phyloP scores from a whole-genome alignment of 2,888 invertebrate genomes.

The Lissonota sp. region DNA sequence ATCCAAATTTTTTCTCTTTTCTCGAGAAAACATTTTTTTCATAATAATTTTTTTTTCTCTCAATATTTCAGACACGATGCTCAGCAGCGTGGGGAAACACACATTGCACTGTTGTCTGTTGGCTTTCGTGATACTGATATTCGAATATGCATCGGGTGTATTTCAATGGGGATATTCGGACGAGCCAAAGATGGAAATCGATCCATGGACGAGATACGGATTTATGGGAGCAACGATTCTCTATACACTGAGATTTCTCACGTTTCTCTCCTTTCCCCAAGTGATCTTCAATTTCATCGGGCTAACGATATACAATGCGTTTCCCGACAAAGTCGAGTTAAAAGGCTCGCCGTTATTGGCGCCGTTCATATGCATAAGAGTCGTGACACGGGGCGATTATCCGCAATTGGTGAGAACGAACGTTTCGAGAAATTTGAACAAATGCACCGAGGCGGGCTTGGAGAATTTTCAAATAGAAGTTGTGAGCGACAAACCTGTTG shows the following conservation, averaged over 20 bases:
- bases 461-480: conserved; percentile 98
- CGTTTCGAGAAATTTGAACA: conserved; percentile 93
- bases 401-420: conserved; percentile 95
- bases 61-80: conserved; percentile 77
- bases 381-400: conserved; percentile 97
- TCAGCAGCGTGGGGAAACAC: conserved; percentile 91
- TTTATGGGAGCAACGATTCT: conserved; percentile 89
- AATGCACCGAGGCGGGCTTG: conserved; percentile 94
- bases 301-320: conserved; percentile 95
- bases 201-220: conserved; percentile 94
- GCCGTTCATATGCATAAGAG: conserved; percentile 96
- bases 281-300: conserved; percentile 95
- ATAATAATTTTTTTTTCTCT: no score
- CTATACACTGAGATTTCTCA: conserved; percentile 91
- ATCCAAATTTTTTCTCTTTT: no score
- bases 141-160: conserved; percentile 85
- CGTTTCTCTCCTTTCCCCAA: conserved; percentile 95
- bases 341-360: conserved; percentile 96
- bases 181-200: conserved; percentile 86
- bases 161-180: conserved; percentile 72
- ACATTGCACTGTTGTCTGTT: conserved; percentile 91
- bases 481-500: conserved; percentile 95
- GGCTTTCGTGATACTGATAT: conserved; percentile 89
- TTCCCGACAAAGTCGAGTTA: conserved; percentile 94
- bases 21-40: no score